These are phyloP conservation scores for Saccopteryx leptura DNA, from an alignment of 2,113 vertebrate genomes.

Conservation along the genomic window DNA sequence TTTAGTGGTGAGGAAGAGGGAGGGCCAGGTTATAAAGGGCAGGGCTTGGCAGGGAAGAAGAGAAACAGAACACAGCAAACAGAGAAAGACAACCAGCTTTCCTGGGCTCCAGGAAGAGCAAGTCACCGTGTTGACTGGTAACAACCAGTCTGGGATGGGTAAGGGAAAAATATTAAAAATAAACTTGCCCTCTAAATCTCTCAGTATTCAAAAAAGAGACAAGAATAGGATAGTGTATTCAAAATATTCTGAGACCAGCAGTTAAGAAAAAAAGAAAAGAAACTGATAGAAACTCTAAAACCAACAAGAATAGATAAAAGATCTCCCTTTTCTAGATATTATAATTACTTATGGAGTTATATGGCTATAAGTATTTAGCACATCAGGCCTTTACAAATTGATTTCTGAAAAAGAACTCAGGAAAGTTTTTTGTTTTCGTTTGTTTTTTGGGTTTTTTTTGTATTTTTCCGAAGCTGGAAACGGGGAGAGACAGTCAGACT, in stretches of 20 bases:
- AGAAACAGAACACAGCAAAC: background rate
- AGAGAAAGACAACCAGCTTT: background rate
- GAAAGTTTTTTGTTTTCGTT: background rate
- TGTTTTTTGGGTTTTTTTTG: too few relatives aligned
- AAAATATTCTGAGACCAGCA: background rate
- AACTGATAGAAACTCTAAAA: background rate
- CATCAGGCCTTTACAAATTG: background rate
- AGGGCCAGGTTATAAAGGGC: background rate
- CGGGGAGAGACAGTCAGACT: too few relatives aligned
- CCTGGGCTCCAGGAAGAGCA: background rate
- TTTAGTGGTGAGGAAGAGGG: background rate
- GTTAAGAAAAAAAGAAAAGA: background rate
- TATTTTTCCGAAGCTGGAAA: too few relatives aligned
- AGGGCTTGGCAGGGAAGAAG: background rate
- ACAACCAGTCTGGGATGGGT: background rate
- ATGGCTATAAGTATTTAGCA: background rate
- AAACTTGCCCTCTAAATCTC: background rate
- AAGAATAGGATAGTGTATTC: background rate
- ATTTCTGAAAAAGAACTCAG: background rate
- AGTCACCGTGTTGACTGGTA: fast-evolving
- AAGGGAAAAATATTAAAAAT: background rate
- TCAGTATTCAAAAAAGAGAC: background rate
- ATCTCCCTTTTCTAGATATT: background rate
- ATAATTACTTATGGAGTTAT: fast-evolving
- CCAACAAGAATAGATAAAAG: background rate